Evolutionary conservation across 2,113 vertebrate species (phyloP).

Genomic region (Ariopsis seemanni): DNA sequence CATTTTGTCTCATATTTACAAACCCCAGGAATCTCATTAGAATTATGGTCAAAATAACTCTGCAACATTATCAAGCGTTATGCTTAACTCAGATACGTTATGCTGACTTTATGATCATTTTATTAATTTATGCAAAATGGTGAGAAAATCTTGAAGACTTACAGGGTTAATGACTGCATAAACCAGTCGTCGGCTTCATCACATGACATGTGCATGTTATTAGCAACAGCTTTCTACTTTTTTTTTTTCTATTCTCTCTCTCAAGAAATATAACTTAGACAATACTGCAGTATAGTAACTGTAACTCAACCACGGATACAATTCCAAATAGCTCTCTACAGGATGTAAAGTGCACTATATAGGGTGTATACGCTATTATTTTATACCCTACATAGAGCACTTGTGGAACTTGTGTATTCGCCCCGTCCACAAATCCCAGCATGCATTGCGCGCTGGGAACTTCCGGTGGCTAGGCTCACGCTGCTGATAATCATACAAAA

Average conservation of each 20-base stretch:
- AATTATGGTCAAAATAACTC: background rate
- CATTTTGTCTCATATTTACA: background rate
- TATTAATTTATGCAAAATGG: background rate
- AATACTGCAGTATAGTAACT: background rate
- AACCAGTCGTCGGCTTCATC: conserved; percentile 68
- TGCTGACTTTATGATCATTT: background rate
- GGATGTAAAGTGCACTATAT: background rate
- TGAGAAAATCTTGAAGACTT: conserved; percentile 39
- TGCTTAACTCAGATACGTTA: background rate
- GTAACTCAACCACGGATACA: background rate
- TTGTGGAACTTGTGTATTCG: background rate
- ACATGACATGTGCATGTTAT: conserved; percentile 19
- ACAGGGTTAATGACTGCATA: conserved; percentile 70
- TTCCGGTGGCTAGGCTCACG: no score
- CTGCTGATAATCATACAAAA: no score
- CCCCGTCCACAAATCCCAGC: no score
- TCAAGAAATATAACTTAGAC: background rate
- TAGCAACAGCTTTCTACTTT: background rate
- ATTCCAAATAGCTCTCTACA: background rate
- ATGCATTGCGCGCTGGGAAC: no score
- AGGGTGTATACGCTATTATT: background rate
- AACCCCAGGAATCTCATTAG: background rate
- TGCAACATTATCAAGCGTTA: background rate
- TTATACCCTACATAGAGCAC: background rate
- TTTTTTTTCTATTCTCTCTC: background rate